Evolutionary conservation across 92 coral and sea anemone species (phyloP).

Genomic region (Paramuricea clavata): DNA sequence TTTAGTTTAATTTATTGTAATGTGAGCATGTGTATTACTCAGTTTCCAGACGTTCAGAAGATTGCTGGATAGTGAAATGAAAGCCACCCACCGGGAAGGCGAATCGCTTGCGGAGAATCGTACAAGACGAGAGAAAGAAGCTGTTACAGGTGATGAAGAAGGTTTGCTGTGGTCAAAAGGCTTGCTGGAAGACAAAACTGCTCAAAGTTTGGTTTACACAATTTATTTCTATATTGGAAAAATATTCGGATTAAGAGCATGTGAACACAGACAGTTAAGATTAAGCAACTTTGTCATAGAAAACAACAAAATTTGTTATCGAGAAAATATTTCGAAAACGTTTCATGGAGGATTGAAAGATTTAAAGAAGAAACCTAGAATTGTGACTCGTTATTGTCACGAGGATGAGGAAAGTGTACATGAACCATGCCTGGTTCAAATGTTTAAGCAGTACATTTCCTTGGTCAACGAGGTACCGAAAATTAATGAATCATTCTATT

Average conservation of each 20-base stretch:
- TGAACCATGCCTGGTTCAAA: too few relatives aligned
- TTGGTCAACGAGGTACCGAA: background rate
- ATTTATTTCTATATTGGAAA: constrained; percentile 38
- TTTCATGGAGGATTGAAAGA: background rate
- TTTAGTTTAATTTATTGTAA: too few relatives aligned
- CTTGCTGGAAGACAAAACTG: constrained; percentile 34
- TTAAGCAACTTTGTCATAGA: background rate
- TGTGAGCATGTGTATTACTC: too few relatives aligned
- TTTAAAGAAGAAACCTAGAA: constrained; percentile 5
- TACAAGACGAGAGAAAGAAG: constrained; percentile 8
- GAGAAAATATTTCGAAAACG: constrained; percentile 9
- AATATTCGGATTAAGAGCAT: constrained; percentile 9
- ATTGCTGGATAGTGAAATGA: constrained; percentile 41
- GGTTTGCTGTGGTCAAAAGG: constrained; percentile 30
- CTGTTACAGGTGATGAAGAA: constrained; percentile 22
- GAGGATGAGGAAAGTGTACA: background rate
- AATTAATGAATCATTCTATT: background rate
- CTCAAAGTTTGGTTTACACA: constrained; percentile 35
- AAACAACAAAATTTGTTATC: background rate
- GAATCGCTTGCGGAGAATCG: background rate
- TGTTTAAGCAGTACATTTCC: too few relatives aligned
- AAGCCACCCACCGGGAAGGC: constrained; percentile 11
- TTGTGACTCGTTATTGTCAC: background rate
- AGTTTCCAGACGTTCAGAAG: constrained; percentile 19
- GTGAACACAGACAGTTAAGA: constrained; percentile 7